Evolutionary conservation across 2,113 vertebrate genomes (phyloP).

Genomic region (Marmota flaviventris): DNA sequence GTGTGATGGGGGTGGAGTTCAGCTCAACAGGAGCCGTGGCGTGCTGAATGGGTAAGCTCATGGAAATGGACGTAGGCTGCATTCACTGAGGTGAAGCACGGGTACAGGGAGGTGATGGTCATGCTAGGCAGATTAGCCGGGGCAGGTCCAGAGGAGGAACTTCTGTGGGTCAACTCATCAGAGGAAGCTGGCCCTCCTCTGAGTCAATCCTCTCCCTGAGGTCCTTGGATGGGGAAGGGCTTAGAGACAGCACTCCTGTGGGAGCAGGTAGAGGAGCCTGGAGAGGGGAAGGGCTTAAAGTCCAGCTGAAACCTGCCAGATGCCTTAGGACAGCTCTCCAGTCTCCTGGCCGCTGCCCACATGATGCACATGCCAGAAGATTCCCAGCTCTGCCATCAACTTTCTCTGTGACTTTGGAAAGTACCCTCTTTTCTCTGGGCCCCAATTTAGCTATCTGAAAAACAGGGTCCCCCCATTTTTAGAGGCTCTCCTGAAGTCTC

Average conservation of each 20-base stretch:
- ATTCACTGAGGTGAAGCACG: not conserved
- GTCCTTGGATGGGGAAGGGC: not conserved
- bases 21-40: not conserved
- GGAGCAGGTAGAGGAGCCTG: not conserved
- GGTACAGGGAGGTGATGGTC: rapidly evolving
- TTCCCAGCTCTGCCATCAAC: not conserved
- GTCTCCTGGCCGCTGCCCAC: not conserved
- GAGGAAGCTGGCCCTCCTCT: not conserved
- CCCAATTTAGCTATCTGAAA: not conserved
- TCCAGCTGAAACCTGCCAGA: not conserved
- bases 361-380: not conserved
- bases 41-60: not conserved
- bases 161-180: not conserved
- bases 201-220: not conserved
- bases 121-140: too few relatives aligned
- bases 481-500: not conserved
- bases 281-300: not conserved
- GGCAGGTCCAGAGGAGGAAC: not conserved
- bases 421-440: not conserved
- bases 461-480: not conserved
- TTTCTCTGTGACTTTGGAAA: not conserved
- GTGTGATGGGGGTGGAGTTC: not conserved
- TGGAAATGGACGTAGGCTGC: not conserved
- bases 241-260: not conserved
- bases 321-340: not conserved